A percentile compares a stretch with the other conserved stretches of the same genome.
Conservation (phyloP, 2,113 vertebrate species). For the Laticauda colubrina region DNA sequence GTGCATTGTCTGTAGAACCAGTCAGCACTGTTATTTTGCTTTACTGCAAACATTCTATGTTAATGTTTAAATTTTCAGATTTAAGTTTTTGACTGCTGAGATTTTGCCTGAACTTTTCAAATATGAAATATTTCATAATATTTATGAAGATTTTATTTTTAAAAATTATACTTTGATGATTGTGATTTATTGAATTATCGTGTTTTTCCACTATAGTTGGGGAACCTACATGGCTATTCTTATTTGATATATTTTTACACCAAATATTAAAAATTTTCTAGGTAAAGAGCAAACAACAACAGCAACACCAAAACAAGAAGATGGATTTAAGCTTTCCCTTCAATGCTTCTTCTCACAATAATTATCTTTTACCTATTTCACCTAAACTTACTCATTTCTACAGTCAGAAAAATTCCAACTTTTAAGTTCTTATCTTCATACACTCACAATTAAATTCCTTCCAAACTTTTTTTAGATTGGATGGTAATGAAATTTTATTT, state of each 20-base stretch:
- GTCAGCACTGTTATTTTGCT: background rate
- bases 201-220: background rate
- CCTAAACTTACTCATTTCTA: background rate
- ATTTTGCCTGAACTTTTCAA: background rate
- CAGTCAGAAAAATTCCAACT: background rate
- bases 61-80: background rate
- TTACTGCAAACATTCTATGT: background rate
- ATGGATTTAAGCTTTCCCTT: background rate
- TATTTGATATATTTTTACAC: background rate
- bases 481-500: background rate
- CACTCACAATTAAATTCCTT: background rate
- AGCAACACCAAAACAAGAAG: background rate
- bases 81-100: background rate
- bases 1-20: accelerated
- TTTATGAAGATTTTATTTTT: background rate
- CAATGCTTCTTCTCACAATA: background rate
- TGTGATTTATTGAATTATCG: background rate
- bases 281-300: background rate
- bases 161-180: background rate
- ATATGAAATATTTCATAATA: background rate
- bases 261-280: background rate
- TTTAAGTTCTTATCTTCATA: background rate
- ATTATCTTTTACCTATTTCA: background rate
- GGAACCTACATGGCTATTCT: background rate
- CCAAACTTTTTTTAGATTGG: background rate